Conservation (phyloP, 2,797 vertebrate genomes). For the Amblyopsis hoosieri region DNA sequence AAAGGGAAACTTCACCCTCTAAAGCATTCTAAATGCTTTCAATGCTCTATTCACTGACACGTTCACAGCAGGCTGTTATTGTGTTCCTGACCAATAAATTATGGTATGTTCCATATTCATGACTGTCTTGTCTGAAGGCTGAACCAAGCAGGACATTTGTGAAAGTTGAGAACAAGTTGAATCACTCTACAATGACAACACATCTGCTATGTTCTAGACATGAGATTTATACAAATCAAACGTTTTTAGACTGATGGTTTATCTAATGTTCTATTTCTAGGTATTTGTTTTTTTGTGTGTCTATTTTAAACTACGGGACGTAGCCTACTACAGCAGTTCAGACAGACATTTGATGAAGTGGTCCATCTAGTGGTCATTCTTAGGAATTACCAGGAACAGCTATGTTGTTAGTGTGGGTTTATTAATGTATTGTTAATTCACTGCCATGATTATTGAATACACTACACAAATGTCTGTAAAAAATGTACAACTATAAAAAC, state of each 20-base stretch:
- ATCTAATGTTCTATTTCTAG: neutral
- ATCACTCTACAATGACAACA: slow-evolving; percentile 39
- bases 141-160: slow-evolving; percentile 34
- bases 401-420: too few relatives aligned
- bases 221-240: neutral
- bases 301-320: neutral
- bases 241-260: neutral
- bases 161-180: slow-evolving; percentile 37
- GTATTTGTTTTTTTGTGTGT: neutral
- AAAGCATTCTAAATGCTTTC: slow-evolving; percentile 17
- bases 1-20: neutral
- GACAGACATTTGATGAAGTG: slow-evolving; percentile 49
- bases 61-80: slow-evolving; percentile 41
- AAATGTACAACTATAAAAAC: too few relatives aligned
- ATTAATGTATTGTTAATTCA: too few relatives aligned
- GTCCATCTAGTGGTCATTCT: slow-evolving; percentile 70
- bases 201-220: slow-evolving; percentile 24
- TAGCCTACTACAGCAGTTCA: neutral
- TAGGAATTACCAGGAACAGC: slow-evolving; percentile 24
- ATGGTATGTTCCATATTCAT: slow-evolving; percentile 54
- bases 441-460: too few relatives aligned
- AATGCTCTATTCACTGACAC: slow-evolving; percentile 14
- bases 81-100: slow-evolving; percentile 54
- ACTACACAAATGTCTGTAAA: too few relatives aligned
- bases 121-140: slow-evolving; percentile 28